Evolutionary conservation across 92 coral and sea anemone genomes (phyloP).

Genomic region (Blastomussa wellsi): DNA sequence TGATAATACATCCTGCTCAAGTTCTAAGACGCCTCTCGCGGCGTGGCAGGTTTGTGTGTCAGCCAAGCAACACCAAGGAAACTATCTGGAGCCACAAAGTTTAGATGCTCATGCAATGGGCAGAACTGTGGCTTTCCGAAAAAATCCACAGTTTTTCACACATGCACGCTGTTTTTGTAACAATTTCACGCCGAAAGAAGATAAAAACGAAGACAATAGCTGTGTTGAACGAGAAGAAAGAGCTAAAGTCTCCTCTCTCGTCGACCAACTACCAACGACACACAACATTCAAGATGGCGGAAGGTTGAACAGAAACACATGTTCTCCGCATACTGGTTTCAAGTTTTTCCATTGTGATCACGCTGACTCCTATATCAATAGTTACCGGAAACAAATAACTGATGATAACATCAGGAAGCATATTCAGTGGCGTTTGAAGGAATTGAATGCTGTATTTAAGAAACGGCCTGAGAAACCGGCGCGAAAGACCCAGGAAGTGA

Average conservation of each 20-base stretch:
- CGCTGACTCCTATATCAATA: conserved; percentile 57
- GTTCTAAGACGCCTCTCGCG: conserved; percentile 26
- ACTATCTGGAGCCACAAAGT: conserved; percentile 36
- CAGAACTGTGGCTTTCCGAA: conserved; percentile 1
- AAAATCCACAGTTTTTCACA: conserved; percentile 1
- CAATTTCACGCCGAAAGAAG: conserved; percentile 13
- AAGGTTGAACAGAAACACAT: not conserved
- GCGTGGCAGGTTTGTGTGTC: conserved; percentile 75
- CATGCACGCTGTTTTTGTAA: conserved; percentile 21
- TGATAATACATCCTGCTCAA: conserved; percentile 13
- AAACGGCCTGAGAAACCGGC: conserved; percentile 21
- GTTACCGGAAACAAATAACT: conserved; percentile 78
- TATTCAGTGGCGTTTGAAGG: conserved; percentile 44
- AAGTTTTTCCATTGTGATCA: conserved; percentile 70
- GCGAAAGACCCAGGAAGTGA: not conserved
- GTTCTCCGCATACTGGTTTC: conserved; percentile 55
- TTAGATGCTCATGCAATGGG: not conserved
- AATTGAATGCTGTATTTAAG: conserved; percentile 12
- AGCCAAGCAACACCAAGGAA: conserved; percentile 49
- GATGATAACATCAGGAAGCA: conserved; percentile 46
- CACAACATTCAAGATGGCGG: conserved; percentile 32
- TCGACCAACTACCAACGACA: not conserved
- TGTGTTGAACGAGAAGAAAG: not conserved
- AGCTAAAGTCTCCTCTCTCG: conserved; percentile 2
- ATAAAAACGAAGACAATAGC: not conserved